phyloP scores from a whole-genome alignment of 2,113 vertebrate species.

The Poeciliopsis prolifica region DNA sequence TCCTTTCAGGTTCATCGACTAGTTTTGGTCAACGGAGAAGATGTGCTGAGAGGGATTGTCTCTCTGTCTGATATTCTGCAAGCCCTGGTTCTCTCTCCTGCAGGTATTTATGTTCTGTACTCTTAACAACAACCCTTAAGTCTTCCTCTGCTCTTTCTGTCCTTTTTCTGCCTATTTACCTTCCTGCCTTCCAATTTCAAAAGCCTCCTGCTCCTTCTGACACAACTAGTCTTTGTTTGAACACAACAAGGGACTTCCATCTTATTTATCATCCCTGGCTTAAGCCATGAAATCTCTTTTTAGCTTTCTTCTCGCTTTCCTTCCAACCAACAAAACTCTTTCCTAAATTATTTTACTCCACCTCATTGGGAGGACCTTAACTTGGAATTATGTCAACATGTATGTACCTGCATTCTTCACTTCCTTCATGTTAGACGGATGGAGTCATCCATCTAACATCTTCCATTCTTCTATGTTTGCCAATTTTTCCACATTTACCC shows the following conservation, averaged over 20 bases:
- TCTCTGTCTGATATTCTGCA: constrained; percentile 98
- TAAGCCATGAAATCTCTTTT: background rate
- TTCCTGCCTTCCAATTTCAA: background rate
- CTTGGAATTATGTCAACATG: background rate
- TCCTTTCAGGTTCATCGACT: constrained; percentile 90
- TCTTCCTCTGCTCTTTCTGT: constrained; percentile 18
- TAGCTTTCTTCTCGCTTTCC: background rate
- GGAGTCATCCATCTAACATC: no score
- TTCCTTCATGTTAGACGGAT: background rate
- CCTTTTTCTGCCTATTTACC: background rate
- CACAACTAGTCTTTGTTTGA: background rate
- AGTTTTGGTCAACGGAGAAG: constrained; percentile 89
- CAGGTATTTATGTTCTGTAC: constrained; percentile 94
- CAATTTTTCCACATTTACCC: background rate
- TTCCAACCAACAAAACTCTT: background rate
- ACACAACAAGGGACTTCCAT: background rate
- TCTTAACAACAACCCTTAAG: constrained; percentile 75
- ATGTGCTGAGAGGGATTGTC: constrained; percentile 88
- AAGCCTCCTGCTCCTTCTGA: constrained; percentile 29
- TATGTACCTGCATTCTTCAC: background rate
- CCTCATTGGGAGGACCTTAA: background rate
- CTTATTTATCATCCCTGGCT: background rate
- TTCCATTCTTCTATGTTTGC: background rate
- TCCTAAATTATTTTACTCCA: background rate
- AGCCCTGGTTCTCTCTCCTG: constrained; percentile 92